These are phyloP conservation scores for Otis tarda DNA, from an alignment of 2,113 vertebrate genomes.

Conservation along the genomic window DNA sequence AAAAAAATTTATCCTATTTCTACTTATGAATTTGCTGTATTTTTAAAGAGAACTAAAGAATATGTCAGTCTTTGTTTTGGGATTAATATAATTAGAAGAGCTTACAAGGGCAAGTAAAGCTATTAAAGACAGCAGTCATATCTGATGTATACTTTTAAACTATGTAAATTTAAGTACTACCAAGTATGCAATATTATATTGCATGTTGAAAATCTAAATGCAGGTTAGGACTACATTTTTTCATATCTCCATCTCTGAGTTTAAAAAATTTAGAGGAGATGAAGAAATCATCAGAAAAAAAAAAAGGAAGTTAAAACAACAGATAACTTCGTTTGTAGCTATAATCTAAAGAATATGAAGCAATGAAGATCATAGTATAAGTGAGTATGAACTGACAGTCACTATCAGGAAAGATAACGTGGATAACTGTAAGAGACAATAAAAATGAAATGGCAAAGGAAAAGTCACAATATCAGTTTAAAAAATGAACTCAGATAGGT, in stretches of 20 bases:
- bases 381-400: not conserved
- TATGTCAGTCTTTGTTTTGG: not conserved
- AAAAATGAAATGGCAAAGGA: not conserved
- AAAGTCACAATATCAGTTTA: not conserved
- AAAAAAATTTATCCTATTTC: not conserved
- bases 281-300: not conserved
- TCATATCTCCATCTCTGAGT: not conserved
- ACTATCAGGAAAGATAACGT: not conserved
- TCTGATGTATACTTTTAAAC: not conserved
- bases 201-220: not conserved
- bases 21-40: not conserved
- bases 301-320: not conserved
- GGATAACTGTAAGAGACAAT: not conserved
- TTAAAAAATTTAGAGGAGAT: not conserved
- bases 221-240: not conserved
- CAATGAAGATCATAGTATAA: not conserved
- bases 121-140: not conserved
- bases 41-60: not conserved
- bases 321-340: not conserved
- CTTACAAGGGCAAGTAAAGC: not conserved
- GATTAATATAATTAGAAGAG: not conserved
- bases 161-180: not conserved
- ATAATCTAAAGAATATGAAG: not conserved
- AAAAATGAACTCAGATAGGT: not conserved
- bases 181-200: not conserved